Evolutionary conservation across 2,888 invertebrate species (phyloP), one percentile per base, ranked within the genome.

Genomic region (Leptopilina drosophilae): DNA sequence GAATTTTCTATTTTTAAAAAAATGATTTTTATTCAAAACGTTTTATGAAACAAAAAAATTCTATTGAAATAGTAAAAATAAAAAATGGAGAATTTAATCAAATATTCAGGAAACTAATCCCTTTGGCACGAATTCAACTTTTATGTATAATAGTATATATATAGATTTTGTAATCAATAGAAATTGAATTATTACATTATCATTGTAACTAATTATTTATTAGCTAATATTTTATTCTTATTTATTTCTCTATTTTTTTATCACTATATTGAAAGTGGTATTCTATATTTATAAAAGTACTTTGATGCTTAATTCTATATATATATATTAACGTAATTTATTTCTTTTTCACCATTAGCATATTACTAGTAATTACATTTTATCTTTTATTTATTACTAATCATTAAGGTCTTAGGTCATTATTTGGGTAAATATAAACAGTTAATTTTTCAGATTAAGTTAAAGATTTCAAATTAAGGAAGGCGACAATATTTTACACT

Each of bases 81-180:
- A 62, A 42, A 42, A 42, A 20, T 8, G 9, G 62, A 20, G 20
- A 62, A 62, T 62, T 62, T 15, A 62, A 62, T 62, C 20, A 15
- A 62, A 62, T 62, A 62, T 62, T 62, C 62, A 62, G 62, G 15
- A 20, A 62, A 62, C 15, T 59, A n/a, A 59, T n/a, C 20, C 62
- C 15, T 20, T 62, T 62, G 62, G 62, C 62, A 62, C 7, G 7
- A 62, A 9, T 62, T 62, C 62, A 62, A 62, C 15, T 62, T 62
- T 62, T 8, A 62, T 9, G 62, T 62, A 20, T 62, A 62, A 42
- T 8, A 8, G 8, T 8, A 6, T 5, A 8, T 5, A 8, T 20
- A n/a, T 59, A 15, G 20, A 20, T 62, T 9, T 62, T 62, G 20
- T 62, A 62, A 62, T 62, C 20, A 62, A 62, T 62, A 20, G 20